phyloP scores from a whole-genome alignment of 2,113 vertebrate genomes.

The Laterallus jamaicensis region DNA sequence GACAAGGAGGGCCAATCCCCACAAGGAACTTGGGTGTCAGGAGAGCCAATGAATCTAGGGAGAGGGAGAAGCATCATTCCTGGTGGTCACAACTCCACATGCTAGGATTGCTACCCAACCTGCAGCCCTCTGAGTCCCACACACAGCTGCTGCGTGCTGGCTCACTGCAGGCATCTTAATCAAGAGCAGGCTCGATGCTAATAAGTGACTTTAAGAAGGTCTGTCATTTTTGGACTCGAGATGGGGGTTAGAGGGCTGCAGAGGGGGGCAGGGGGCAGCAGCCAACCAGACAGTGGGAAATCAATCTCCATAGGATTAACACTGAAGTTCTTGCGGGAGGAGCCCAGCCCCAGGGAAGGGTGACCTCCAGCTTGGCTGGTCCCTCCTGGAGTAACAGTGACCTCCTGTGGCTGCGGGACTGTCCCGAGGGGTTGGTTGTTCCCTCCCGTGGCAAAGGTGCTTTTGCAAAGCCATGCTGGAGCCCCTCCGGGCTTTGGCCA shows the following conservation, averaged over 20 bases:
- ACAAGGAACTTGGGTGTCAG: not conserved
- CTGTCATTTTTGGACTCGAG: not conserved
- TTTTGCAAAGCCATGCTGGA: not conserved
- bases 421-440: not conserved
- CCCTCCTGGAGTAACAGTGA: constrained; percentile 67
- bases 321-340: not conserved
- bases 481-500: not conserved
- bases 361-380: not conserved
- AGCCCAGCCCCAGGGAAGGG: not conserved
- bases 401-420: constrained; percentile 62
- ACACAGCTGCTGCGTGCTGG: not conserved
- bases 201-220: constrained; percentile 14
- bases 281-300: not conserved
- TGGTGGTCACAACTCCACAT: not conserved
- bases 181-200: not conserved
- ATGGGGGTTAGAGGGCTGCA: not conserved
- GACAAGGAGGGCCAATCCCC: not conserved
- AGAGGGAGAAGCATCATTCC: not conserved
- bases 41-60: not conserved
- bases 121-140: not conserved
- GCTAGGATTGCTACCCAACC: not conserved
- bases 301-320: not conserved
- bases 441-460: not conserved
- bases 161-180: not conserved
- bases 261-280: not conserved